Conservation (phyloP, 37 sponge, comb jelly and placozoan genomes). For the Chondrilla cf. caribensis region DNA sequence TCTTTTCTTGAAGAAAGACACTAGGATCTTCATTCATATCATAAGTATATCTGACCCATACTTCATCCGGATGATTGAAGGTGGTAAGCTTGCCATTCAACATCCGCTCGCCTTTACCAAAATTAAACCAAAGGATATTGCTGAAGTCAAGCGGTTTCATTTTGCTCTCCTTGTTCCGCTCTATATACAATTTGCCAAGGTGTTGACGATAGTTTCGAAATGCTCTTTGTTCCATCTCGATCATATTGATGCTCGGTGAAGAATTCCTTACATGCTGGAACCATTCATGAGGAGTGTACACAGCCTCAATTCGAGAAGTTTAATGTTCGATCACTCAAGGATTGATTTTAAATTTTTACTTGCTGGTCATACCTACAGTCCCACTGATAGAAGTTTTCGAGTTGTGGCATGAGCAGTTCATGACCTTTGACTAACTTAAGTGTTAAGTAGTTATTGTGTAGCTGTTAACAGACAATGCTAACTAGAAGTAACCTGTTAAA, state of each 20-base stretch:
- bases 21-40: slow-evolving; percentile 15
- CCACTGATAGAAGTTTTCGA: too few relatives aligned
- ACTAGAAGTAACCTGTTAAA: slow-evolving; percentile 36
- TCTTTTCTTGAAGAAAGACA: slow-evolving; percentile 19
- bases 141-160: slow-evolving; percentile 35
- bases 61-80: slow-evolving; percentile 15
- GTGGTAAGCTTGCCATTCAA: background rate
- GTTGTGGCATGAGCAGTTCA: too few relatives aligned
- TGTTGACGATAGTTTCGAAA: slow-evolving; percentile 42
- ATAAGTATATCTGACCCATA: slow-evolving; percentile 35
- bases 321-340: slow-evolving; percentile 28
- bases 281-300: slow-evolving; percentile 51
- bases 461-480: too few relatives aligned
- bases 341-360: too few relatives aligned
- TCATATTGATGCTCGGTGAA: background rate
- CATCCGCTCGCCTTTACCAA: slow-evolving; percentile 27
- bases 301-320: slow-evolving; percentile 19
- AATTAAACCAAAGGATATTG: slow-evolving; percentile 47
- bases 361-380: too few relatives aligned
- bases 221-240: slow-evolving; percentile 39
- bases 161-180: slow-evolving; percentile 33
- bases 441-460: too few relatives aligned
- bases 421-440: too few relatives aligned
- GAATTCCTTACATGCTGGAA: slow-evolving; percentile 32
- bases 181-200: slow-evolving; percentile 30